Conservation (phyloP, 2,113 vertebrate species). For the Calonectris borealis region DNA sequence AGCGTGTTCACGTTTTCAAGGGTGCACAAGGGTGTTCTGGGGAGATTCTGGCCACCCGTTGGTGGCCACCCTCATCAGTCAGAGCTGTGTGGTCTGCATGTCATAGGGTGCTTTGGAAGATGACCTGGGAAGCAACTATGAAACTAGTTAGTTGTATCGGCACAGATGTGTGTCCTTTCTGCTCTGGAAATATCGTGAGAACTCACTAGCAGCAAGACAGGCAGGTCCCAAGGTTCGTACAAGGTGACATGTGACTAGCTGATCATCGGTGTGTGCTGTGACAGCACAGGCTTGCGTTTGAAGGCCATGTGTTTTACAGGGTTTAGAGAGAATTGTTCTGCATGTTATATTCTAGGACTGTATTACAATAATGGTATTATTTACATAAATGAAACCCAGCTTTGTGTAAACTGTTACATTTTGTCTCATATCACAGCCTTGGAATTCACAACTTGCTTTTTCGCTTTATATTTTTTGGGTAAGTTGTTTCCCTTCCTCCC, state of each 20-base stretch:
- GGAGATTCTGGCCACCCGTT: neutral
- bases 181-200: neutral
- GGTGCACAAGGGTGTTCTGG: neutral
- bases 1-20: neutral
- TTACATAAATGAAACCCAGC: neutral
- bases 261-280: neutral
- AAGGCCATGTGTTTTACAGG: neutral
- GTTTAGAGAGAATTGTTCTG: neutral
- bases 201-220: neutral
- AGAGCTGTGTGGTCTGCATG: neutral
- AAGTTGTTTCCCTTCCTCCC: neutral
- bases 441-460: neutral
- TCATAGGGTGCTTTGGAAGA: neutral
- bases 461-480: neutral
- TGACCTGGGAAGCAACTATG: neutral
- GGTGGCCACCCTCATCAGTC: neutral
- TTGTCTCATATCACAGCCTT: neutral
- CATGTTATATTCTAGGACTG: neutral
- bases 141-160: neutral
- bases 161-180: neutral
- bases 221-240: neutral
- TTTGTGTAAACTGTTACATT: neutral
- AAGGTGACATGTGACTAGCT: neutral
- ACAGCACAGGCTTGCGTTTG: neutral
- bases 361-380: neutral